Evolutionary conservation across 92 coral and sea anemone species (phyloP).

Genomic region (Plumapathes pennacea): DNA sequence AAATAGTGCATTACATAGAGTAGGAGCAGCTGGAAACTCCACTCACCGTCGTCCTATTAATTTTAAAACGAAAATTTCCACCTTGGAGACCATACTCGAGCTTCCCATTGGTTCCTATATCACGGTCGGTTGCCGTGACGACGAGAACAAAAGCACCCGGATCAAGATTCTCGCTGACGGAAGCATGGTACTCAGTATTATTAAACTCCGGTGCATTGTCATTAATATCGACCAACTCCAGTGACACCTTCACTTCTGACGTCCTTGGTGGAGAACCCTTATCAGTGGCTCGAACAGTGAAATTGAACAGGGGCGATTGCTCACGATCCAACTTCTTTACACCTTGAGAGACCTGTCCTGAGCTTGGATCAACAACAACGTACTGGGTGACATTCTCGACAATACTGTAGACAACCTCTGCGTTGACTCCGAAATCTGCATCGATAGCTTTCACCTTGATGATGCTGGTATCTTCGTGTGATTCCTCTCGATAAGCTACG

Average conservation of each 20-base stretch:
- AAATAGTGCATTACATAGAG: no score
- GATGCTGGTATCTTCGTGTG: conserved; percentile 73
- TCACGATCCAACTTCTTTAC: conserved; percentile 52
- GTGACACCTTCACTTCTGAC: conserved; percentile 54
- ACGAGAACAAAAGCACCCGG: conserved; percentile 59
- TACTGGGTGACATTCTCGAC: conserved; percentile 63
- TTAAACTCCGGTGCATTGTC: conserved; percentile 77
- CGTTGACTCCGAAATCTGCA: conserved; percentile 68
- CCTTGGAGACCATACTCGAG: conserved; percentile 66
- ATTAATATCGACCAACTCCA: conserved; percentile 75
- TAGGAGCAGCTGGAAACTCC: no score
- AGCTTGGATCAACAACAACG: conserved; percentile 46
- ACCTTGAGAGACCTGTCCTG: conserved; percentile 63
- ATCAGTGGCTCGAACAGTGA: conserved; percentile 70
- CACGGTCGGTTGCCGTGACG: conserved; percentile 74
- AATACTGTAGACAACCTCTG: conserved; percentile 69
- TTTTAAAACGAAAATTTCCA: conserved; percentile 53
- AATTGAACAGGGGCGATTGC: conserved; percentile 35
- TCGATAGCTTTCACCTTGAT: conserved; percentile 68
- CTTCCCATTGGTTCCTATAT: conserved; percentile 66
- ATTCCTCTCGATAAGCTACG: conserved; percentile 74
- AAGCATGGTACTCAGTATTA: conserved; percentile 63
- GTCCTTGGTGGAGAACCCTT: conserved; percentile 54
- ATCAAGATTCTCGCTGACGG: conserved; percentile 81
- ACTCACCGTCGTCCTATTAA: conserved; percentile 58